phyloP scores from a whole-genome alignment of 2,888 invertebrate genomes.

The Miltochrista miniata region DNA sequence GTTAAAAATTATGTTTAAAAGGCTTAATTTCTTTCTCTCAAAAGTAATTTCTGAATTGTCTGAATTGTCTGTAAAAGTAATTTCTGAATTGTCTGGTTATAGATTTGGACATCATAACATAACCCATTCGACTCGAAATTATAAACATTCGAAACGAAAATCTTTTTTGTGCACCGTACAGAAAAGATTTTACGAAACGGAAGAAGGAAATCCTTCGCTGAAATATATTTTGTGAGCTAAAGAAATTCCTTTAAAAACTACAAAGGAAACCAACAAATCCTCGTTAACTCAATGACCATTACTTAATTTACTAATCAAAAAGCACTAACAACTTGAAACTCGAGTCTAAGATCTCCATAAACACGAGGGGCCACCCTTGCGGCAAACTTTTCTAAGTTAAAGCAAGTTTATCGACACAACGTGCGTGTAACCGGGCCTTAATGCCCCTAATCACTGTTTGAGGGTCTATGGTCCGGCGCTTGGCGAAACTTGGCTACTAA shows the following conservation, averaged over 20 bases:
- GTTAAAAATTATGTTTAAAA: too few relatives aligned
- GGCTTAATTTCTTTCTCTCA: too few relatives aligned
- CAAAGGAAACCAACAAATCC: neutral
- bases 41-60: too few relatives aligned
- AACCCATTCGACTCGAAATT: too few relatives aligned
- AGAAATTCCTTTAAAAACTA: neutral
- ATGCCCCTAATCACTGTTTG: slow-evolving; percentile 38
- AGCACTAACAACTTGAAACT: slow-evolving; percentile 5
- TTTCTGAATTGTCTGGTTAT: too few relatives aligned
- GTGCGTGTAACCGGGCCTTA: slow-evolving; percentile 31
- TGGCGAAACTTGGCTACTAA: neutral
- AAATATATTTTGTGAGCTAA: neutral
- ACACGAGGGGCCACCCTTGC: neutral
- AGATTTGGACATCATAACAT: too few relatives aligned
- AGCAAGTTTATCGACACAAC: slow-evolving; percentile 34
- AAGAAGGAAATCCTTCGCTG: too few relatives aligned
- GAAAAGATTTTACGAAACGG: too few relatives aligned
- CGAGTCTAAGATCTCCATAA: slow-evolving; percentile 9
- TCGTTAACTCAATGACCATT: slow-evolving; percentile 1
- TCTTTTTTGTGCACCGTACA: too few relatives aligned
- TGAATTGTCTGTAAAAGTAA: too few relatives aligned
- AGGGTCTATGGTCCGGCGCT: slow-evolving; percentile 13
- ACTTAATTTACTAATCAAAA: slow-evolving; percentile 5
- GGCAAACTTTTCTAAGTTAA: slow-evolving; percentile 22
- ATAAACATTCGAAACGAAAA: too few relatives aligned